Percentiles rank a stretch among this genome's conserved stretches.
phyloP scores from a whole-genome alignment of 2,797 vertebrate genomes.

The Potorous gilbertii region DNA sequence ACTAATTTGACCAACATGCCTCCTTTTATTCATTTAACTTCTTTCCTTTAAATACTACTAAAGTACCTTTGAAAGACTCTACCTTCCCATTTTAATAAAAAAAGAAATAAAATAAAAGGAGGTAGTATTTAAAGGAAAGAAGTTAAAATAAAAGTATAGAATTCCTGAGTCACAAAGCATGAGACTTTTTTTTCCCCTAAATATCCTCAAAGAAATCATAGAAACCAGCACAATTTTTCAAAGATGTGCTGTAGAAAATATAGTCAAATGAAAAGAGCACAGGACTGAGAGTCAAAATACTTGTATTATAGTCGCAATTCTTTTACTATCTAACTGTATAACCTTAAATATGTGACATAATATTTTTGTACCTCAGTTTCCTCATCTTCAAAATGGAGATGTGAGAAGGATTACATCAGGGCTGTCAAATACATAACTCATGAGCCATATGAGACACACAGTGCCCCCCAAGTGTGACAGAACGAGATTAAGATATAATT shows the following conservation, averaged over 20 bases:
- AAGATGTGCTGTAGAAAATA: neutral
- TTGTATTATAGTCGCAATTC: neutral
- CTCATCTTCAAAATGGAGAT: neutral
- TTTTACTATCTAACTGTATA: neutral
- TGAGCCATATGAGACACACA: neutral
- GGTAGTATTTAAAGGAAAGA: neutral
- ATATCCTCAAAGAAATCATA: neutral
- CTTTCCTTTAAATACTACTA: too few relatives aligned
- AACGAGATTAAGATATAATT: neutral
- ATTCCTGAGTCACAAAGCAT: neutral
- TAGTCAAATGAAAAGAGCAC: neutral
- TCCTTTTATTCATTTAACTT: too few relatives aligned
- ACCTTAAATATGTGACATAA: neutral
- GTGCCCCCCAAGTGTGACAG: neutral
- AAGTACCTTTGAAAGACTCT: too few relatives aligned
- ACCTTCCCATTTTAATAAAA: too few relatives aligned
- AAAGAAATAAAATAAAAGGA: too few relatives aligned
- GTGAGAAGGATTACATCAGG: neutral
- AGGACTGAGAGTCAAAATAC: too few relatives aligned
- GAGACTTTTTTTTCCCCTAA: neutral
- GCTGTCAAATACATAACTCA: neutral
- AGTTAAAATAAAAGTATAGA: neutral
- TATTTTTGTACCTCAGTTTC: neutral
- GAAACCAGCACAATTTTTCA: neutral
- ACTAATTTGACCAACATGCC: neutral